These are phyloP conservation scores for Takifugu rubripes DNA, from an alignment of 2,797 vertebrate genomes.

Conservation along the genomic window DNA sequence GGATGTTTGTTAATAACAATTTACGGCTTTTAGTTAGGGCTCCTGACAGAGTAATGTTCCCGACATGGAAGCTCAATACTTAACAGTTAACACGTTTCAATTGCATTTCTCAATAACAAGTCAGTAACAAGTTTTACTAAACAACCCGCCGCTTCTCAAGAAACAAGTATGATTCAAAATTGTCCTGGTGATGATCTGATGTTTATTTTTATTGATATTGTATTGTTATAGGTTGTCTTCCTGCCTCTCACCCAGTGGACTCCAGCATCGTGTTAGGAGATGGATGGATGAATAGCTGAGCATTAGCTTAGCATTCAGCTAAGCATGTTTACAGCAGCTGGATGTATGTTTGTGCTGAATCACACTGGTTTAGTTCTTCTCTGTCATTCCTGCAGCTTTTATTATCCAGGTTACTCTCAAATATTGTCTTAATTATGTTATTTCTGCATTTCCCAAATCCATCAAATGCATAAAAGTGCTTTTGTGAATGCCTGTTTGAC, in stretches of 20 bases:
- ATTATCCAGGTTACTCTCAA: constrained; percentile 24
- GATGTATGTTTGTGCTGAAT: too few species aligned
- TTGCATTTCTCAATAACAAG: too few species aligned
- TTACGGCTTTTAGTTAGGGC: constrained; percentile 62
- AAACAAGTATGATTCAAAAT: too few species aligned
- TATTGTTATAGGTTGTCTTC: too few species aligned
- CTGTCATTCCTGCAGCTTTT: constrained; percentile 17
- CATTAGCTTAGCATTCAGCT: too few species aligned
- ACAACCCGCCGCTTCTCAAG: too few species aligned
- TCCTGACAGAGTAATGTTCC: constrained; percentile 43
- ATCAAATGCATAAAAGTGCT: constrained; percentile 22
- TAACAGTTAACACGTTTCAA: too few species aligned
- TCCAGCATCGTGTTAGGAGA: too few species aligned
- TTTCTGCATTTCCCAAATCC: constrained; percentile 28
- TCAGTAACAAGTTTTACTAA: too few species aligned
- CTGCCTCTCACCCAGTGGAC: background rate
- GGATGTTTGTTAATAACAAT: constrained; percentile 46
- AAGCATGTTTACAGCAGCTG: too few species aligned
- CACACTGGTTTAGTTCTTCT: background rate
- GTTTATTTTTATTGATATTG: too few species aligned
- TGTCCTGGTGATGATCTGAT: background rate
- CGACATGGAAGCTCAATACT: constrained; percentile 24
- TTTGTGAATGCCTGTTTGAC: constrained; percentile 4
- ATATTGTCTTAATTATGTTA: constrained; percentile 14
- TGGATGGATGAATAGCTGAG: background rate